Percentiles rank a stretch among this genome's conserved stretches.
These are phyloP conservation scores for Chrysolina haemoptera DNA, from an alignment of 2,888 invertebrate genomes.

Conservation along the genomic window DNA sequence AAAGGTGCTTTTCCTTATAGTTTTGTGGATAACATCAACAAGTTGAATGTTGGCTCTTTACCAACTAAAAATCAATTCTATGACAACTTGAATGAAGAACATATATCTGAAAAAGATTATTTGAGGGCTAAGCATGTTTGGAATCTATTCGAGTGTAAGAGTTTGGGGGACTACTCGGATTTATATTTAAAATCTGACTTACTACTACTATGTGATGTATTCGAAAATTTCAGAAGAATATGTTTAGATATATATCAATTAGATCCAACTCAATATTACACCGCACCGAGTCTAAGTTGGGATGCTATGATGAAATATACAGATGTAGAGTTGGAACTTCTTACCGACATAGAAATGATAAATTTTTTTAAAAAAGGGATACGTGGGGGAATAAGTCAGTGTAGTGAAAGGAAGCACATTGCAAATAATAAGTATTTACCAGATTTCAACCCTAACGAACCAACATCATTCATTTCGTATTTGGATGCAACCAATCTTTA, in stretches of 20 bases:
- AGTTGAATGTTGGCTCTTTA: too few species aligned
- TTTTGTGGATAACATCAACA: too few species aligned
- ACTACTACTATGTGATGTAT: background rate
- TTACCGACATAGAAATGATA: slow-evolving; percentile 55
- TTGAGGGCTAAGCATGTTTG: background rate
- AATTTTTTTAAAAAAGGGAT: background rate
- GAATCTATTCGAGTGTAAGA: background rate
- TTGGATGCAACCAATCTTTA: slow-evolving; percentile 31
- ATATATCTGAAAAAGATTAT: too few species aligned
- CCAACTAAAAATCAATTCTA: too few species aligned
- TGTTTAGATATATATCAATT: background rate
- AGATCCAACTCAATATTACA: slow-evolving; percentile 37
- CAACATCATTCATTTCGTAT: slow-evolving; percentile 20
- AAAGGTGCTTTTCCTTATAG: background rate
- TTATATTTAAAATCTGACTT: slow-evolving; percentile 3
- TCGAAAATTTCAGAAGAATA: background rate
- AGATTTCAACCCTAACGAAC: slow-evolving; percentile 14
- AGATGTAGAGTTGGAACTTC: slow-evolving; percentile 56
- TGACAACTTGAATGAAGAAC: too few species aligned
- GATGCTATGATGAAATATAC: slow-evolving; percentile 45
- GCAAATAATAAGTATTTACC: slow-evolving; percentile 8
- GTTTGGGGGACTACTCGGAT: slow-evolving; percentile 2
- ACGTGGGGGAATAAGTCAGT: background rate
- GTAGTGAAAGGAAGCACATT: background rate
- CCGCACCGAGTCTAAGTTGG: background rate